Percentiles rank a stretch among this genome's conserved stretches.
Evolutionary conservation across 2,113 vertebrate species (phyloP).

Genomic region (Eurypyga helias): DNA sequence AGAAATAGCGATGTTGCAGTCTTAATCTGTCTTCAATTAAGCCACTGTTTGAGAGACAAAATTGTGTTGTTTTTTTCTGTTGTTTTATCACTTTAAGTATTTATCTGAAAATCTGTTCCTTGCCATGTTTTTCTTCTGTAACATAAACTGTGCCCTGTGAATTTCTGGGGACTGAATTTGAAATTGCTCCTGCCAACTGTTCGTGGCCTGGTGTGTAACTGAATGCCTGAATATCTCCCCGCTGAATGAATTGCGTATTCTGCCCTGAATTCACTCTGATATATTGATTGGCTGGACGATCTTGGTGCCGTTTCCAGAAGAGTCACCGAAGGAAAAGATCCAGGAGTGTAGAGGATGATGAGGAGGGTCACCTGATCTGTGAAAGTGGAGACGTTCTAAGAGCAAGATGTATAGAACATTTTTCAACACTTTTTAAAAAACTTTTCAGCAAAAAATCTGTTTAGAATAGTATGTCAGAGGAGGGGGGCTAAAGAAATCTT

Average conservation of each 20-base stretch:
- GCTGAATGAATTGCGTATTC: conserved; percentile 98
- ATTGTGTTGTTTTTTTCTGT: conserved; percentile 86
- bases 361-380: conserved; percentile 99
- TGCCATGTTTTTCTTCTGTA: conserved; percentile 99
- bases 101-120: conserved; percentile 99
- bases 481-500: conserved; percentile 82
- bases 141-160: conserved; percentile 99
- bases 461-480: conserved; percentile 82
- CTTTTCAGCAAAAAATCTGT: conserved; percentile 82
- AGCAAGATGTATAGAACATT: conserved; percentile 99
- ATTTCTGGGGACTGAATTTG: conserved; percentile 99
- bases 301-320: conserved; percentile 94
- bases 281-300: conserved; percentile 89
- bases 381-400: conserved; percentile 99
- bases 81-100: conserved; percentile 88
- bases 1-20: conserved; percentile 72
- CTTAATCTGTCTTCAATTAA: conserved; percentile 81
- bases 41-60: conserved; percentile 81
- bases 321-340: conserved; percentile 98
- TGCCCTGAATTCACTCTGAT: conserved; percentile 93
- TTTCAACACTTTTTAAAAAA: conserved; percentile 86
- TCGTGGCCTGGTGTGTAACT: conserved; percentile 92
- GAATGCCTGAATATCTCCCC: conserved; percentile 98
- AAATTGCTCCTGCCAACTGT: conserved; percentile 96
- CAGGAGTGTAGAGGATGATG: conserved; percentile 99